Evolutionary conservation across 2,113 vertebrate genomes (phyloP), one percentile per base, ranked within the genome.

Genomic region (Nothobranchius furzeri): DNA sequence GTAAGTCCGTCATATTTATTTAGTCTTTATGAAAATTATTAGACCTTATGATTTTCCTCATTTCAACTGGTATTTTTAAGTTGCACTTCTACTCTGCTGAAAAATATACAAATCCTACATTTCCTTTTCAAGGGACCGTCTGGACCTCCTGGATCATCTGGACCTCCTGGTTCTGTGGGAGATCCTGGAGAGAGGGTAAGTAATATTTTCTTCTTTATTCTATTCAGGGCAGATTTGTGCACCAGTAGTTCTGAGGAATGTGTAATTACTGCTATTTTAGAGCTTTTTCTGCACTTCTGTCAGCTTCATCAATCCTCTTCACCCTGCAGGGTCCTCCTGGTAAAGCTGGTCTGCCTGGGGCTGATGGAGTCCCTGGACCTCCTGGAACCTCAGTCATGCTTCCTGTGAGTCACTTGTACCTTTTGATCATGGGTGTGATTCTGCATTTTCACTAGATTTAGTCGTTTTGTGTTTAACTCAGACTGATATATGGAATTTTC

Each of bases 311-410:
- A 6, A 0, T 64, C 3, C 30, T n/a, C 62, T 36, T 74, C 14
- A 30, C 2, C 68, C 52, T 15, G 37, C 64, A 97, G 96, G 96
- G 96, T 0, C 69, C 84, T 30, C 84, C 94, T 24, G 96, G 96
- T 42, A 93, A 82, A 25, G n/a, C 93, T 12, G 96, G 96, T 46
- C 90, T 97, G 5, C 79, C 95, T 15, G 96, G 96, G 70, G 94
- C 95, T 6, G 93, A 97, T 40, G 96, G 96, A 15, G 76, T 92
- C 13, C 93, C 95, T 20, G 96, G 96, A 14, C 94, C 95, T 67
- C 94, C 95, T 1, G 96, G 96, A 51, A 93, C 93, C 9, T 95
- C 95, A 11, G 89, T 98, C 68, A 97, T 97, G 96, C 92, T 98
- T 76, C 95, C 95, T 3, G 95, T 98, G 82, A 94, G 95, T 91